Base-by-base conservation (phyloP, 2,797 vertebrate species). In the Sarcophilus harrisii region DNA sequence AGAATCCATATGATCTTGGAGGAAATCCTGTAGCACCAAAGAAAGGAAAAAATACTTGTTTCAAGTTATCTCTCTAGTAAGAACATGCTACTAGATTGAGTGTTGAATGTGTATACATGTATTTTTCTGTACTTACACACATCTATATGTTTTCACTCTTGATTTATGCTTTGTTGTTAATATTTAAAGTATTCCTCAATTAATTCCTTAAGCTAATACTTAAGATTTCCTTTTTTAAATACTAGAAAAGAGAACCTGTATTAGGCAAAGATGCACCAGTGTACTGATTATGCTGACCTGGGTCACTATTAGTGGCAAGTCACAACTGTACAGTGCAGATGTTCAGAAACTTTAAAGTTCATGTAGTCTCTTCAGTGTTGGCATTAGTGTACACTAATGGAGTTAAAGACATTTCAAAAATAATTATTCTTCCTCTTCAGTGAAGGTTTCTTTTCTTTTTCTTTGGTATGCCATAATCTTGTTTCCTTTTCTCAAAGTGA, bases 181-280 rank as follows among this genome's bases (percentile, higher is more conserved):
- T 93, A 92, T n/a, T 14, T 58, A 0, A 12, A 93, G 54, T 55
- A 11, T 95, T 95, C 92, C 5, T 1, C 96, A 95, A 95, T 62
- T 58, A 90, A 28, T 93, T 91, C 45, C 13, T 58, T 0, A 10
- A 92, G 30, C 90, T 60, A 89, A 45, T 73, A 90, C 96, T 55
- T 55, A 55, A 55, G 54, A 57, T 90, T 95, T 5, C 92, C 93
- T 96, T 52, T 95, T 96, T 95, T 97, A 97, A 96, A 90, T 30
- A 92, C 59, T 93, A 87, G 62, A 87, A 93, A 94, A 91, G n/a
- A 93, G 62, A 89, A 21, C 66, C 0, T 30, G 54, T 55, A 21
- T 57, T 91, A 57, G 95, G 92, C 49, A 94, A 81, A 30, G 62
- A 93, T 57, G 93, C 11, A 11, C 54, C 10, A 11, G 9, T 55